phyloP scores from a whole-genome alignment of 2,888 invertebrate genomes.

The Gerris lacustris region DNA sequence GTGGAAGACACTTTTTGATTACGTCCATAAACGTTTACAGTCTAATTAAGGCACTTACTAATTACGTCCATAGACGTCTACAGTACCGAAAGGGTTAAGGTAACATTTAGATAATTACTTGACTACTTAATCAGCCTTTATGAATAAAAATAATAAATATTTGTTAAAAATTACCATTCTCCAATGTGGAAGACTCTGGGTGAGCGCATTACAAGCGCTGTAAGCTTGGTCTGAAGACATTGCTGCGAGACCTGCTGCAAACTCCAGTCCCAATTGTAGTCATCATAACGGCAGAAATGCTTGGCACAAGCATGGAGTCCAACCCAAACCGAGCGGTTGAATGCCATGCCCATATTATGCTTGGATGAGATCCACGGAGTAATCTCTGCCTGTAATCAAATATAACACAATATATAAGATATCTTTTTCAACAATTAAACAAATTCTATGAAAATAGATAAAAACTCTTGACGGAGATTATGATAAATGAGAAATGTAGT shows the following conservation, averaged over 20 bases:
- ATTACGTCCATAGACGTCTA: no score
- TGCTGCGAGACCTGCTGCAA: constrained; percentile 81
- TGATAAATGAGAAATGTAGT: background rate
- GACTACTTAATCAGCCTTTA: no score
- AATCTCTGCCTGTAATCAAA: constrained; percentile 62
- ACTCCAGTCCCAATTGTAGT: constrained; percentile 99
- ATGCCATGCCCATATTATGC: constrained; percentile 98
- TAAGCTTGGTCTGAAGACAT: constrained; percentile 60
- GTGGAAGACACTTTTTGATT: no score
- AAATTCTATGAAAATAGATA: background rate
- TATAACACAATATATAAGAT: background rate
- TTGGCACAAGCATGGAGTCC: constrained; percentile 66
- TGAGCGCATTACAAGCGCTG: constrained; percentile 79
- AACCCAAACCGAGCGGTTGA: constrained; percentile 78
- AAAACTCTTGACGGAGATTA: background rate
- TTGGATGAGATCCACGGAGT: constrained; percentile 92
- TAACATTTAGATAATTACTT: no score
- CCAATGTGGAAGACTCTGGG: constrained; percentile 97
- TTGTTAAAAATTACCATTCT: constrained; percentile 64
- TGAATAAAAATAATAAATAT: background rate
- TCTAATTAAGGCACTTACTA: no score
- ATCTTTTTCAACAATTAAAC: background rate
- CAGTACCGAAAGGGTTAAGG: no score
- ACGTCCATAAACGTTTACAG: no score
- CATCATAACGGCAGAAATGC: constrained; percentile 90